Evolutionary conservation across 2,888 invertebrate species (phyloP).

Genomic region (Acleris emargana): DNA sequence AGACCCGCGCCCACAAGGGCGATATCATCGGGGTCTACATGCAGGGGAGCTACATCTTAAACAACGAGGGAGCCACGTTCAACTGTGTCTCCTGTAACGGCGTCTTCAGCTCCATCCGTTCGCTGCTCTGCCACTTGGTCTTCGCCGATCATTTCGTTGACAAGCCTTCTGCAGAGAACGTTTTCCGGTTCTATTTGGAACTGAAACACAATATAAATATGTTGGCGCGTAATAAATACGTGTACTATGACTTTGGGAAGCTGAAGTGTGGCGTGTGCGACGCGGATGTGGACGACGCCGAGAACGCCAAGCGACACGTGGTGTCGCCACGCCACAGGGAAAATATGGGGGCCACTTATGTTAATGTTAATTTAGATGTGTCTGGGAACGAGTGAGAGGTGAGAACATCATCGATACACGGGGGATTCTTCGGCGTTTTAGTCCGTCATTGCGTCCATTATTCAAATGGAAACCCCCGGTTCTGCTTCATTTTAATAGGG

Average conservation of each 20-base stretch:
- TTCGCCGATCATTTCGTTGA: conserved; percentile 67
- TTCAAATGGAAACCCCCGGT: too few relatives aligned
- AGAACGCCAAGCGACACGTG: conserved; percentile 75
- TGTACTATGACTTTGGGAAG: conserved; percentile 70
- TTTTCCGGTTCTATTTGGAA: conserved; percentile 76
- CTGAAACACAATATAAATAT: conserved; percentile 75
- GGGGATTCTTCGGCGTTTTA: background rate
- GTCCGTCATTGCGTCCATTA: too few relatives aligned
- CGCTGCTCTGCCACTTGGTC: conserved; percentile 66
- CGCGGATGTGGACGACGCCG: conserved; percentile 62
- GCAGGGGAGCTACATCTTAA: conserved; percentile 68
- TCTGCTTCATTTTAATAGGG: too few relatives aligned
- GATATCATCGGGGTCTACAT: conserved; percentile 76
- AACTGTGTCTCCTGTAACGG: conserved; percentile 63
- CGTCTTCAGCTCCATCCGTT: conserved; percentile 68
- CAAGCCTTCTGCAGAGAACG: conserved; percentile 64
- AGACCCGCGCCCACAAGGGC: conserved; percentile 56
- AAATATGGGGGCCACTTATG: conserved; percentile 77
- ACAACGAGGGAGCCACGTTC: conserved; percentile 68
- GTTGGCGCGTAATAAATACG: conserved; percentile 72
- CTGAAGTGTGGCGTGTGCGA: conserved; percentile 75
- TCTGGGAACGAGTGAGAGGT: conserved; percentile 64
- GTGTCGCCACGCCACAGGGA: conserved; percentile 70
- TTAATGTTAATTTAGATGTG: conserved; percentile 62
- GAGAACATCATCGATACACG: conserved; percentile 36